Conservation (phyloP, 2,888 invertebrate species). For the Drosophila dives region DNA sequence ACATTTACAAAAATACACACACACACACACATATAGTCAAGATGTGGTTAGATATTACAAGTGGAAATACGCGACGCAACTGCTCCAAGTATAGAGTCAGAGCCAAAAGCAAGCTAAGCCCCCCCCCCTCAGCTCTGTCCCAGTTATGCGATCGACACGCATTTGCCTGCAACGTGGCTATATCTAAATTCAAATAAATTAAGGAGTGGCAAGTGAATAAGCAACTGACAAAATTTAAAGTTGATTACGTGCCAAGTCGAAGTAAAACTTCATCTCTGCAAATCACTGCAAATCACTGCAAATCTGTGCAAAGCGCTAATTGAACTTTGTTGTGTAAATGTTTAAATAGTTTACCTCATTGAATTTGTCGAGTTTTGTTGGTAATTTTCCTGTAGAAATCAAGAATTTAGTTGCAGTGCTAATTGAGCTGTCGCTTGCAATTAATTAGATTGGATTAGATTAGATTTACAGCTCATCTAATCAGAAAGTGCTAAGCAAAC, state of each 20-base stretch:
- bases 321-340: constrained; percentile 44
- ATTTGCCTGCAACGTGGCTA: constrained; percentile 9
- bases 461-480: not conserved
- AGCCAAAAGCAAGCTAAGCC: not conserved
- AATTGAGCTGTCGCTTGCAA: not conserved
- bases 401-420: not conserved
- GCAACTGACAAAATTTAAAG: constrained; percentile 31
- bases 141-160: constrained; percentile 19
- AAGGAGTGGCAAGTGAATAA: constrained; percentile 3
- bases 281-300: not conserved
- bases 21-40: constrained; percentile 32
- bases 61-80: constrained; percentile 45
- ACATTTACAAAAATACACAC: constrained; percentile 8
- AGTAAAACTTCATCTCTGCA: not conserved
- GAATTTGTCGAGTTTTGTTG: not conserved
- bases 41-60: constrained; percentile 55
- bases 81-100: constrained; percentile 22
- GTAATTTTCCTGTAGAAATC: not conserved
- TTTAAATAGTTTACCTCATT: constrained; percentile 24
- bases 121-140: constrained; percentile 13
- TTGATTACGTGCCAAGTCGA: constrained; percentile 44
- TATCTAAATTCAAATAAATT: constrained; percentile 40
- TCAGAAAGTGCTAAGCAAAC: not conserved
- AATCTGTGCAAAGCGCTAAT: constrained; percentile 44
- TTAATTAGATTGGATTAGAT: constrained; percentile 11